Percentiles rank a stretch among this genome's conserved stretches.
Evolutionary conservation across 2,888 invertebrate genomes (phyloP).

Genomic region (Netelia inedita): DNA sequence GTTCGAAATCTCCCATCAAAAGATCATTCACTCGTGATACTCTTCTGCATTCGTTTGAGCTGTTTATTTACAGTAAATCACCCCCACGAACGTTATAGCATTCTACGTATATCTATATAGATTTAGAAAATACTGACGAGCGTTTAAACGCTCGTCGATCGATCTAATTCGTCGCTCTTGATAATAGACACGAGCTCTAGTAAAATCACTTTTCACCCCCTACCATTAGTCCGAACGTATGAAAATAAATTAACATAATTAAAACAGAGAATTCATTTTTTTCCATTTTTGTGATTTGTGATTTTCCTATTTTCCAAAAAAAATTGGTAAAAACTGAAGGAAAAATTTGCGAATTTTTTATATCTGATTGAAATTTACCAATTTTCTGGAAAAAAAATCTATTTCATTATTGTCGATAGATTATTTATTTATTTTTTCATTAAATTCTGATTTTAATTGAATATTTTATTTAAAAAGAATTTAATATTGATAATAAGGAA

Average conservation of each 20-base stretch:
- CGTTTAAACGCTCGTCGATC: slow-evolving; percentile 50
- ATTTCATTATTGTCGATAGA: too few relatives aligned
- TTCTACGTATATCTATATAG: too few relatives aligned
- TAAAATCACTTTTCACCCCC: slow-evolving; percentile 34
- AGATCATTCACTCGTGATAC: slow-evolving; percentile 67
- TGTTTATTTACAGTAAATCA: slow-evolving; percentile 61
- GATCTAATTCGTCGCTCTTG: slow-evolving; percentile 41
- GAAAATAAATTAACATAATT: too few relatives aligned
- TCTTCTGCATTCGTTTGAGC: slow-evolving; percentile 55
- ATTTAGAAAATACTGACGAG: not conserved
- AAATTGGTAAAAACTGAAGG: not conserved
- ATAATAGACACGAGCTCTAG: slow-evolving; percentile 19
- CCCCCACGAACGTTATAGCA: slow-evolving; percentile 17
- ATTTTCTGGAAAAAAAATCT: not conserved
- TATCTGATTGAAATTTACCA: too few relatives aligned
- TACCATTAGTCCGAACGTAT: not conserved
- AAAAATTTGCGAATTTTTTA: not conserved
- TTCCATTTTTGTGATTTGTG: not conserved
- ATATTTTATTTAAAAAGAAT: too few relatives aligned
- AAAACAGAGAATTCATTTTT: not conserved
- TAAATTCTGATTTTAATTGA: too few relatives aligned
- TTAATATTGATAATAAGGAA: too few relatives aligned
- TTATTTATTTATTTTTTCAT: too few relatives aligned
- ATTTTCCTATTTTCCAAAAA: not conserved
- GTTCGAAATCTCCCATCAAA: slow-evolving; percentile 64